Base-by-base conservation (phyloP, 2,113 vertebrate species). In the Microtus pennsylvanicus region DNA sequence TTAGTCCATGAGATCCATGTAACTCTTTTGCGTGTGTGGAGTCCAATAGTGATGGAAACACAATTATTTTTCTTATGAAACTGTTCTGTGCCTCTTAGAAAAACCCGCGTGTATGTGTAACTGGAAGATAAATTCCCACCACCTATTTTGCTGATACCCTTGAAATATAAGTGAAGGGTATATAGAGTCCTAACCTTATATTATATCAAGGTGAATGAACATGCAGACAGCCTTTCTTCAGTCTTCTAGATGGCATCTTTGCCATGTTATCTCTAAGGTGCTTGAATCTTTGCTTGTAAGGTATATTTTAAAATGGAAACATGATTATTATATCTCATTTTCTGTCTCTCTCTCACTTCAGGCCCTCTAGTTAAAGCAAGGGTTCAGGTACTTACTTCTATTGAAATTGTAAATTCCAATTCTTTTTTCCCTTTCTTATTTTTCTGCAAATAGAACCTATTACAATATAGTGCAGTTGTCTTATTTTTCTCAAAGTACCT, bases 281-380 rank as follows among this genome's bases (percentile, higher is more conserved):
- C 81, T 90, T 70, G 63, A 69, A 89, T 70, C 38, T 72, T 93
- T 94, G 42, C 90, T 92, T 69, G 82, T 90, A 97, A 96, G 95
- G 81, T 97, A 89, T 96, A 92, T 96, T 98, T 98, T 97, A 96
- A 90, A 86, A 87, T 94, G 81, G 35, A 94, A 97, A 96, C 95
- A 42, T 93, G 63, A 69, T 98, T 92, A 97, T 98, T 97, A 98
- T 67, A 83, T 91, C 69, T 92, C 97, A 97, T 97, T 95, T 93
- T 97, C 96, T 91, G 96, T 97, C 94, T 97, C 92, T 55, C 55
- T 94, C 93, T 95, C 61, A 89, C 33, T 92, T 67, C 86, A 90
- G 90, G 21, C 82, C 55, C 91, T 92, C 35, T 69, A 93, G 81
- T 91, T 85, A 95, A 96, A 89, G 81, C 82, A 83, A 93, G 38